A percentile compares a stretch with the other conserved stretches of the same genome.
Evolutionary conservation across 2,888 invertebrate species (phyloP).

Genomic region (Hydrotaea diabolus): DNA sequence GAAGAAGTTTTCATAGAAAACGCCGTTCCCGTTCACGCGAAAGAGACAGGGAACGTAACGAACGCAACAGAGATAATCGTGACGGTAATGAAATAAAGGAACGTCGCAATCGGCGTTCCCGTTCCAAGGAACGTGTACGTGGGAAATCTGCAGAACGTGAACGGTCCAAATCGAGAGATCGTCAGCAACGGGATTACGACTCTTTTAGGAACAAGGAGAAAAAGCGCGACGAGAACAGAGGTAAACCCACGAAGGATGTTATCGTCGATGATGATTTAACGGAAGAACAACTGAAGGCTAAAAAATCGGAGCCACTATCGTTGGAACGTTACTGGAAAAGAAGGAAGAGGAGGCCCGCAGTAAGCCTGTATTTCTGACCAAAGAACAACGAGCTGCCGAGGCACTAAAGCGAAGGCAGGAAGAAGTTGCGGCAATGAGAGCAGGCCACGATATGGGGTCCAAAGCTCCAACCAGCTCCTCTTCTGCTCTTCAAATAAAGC

Average conservation of each 20-base stretch:
- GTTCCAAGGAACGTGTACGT: slow-evolving; percentile 67
- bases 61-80: slow-evolving; percentile 68
- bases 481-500: no score
- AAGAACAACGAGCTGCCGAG: slow-evolving; percentile 95
- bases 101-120: slow-evolving; percentile 39
- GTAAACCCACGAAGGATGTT: slow-evolving; percentile 67
- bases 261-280: slow-evolving; percentile 78
- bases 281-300: slow-evolving; percentile 67
- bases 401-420: slow-evolving; percentile 94
- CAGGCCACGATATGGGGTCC: slow-evolving; percentile 82
- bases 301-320: slow-evolving; percentile 91
- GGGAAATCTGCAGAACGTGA: slow-evolving; percentile 34
- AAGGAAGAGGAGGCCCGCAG: slow-evolving; percentile 97
- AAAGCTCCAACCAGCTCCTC: slow-evolving; percentile 63
- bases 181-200: slow-evolving; percentile 58
- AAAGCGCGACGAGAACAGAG: slow-evolving; percentile 38
- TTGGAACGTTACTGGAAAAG: slow-evolving; percentile 95
- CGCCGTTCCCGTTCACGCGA: slow-evolving; percentile 81
- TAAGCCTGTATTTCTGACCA: slow-evolving; percentile 98
- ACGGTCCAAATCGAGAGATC: slow-evolving; percentile 48
- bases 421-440: slow-evolving; percentile 91
- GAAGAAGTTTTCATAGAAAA: slow-evolving; percentile 83
- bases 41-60: slow-evolving; percentile 74
- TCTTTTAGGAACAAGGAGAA: slow-evolving; percentile 45
- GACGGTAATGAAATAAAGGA: slow-evolving; percentile 67